These are phyloP conservation scores for Sapajus apella DNA, from an alignment of 2,113 vertebrate genomes.

Conservation along the genomic window DNA sequence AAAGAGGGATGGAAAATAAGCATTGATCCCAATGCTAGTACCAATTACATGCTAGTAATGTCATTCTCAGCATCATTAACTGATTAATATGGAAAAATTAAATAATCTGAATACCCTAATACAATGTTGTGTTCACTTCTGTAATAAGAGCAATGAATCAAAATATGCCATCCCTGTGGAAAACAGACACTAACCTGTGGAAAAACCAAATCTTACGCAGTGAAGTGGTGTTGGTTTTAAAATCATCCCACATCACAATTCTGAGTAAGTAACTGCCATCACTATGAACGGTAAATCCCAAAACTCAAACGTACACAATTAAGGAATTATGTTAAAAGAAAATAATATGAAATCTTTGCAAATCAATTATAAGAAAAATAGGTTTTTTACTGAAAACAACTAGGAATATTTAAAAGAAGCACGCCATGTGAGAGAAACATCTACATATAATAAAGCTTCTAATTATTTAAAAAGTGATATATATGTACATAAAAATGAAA, in stretches of 20 bases:
- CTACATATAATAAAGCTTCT: not conserved
- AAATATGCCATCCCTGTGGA: not conserved
- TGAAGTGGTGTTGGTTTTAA: not conserved
- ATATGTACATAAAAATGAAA: not conserved
- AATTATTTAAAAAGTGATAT: not conserved
- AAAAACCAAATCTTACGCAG: not conserved
- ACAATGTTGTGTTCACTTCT: not conserved
- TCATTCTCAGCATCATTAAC: not conserved
- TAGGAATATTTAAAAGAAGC: not conserved
- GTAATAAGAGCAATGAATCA: not conserved
- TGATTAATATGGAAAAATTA: not conserved
- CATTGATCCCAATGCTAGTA: not conserved
- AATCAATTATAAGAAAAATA: slow-evolving; percentile 7
- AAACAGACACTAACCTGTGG: not conserved
- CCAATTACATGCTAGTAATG: not conserved
- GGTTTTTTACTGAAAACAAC: not conserved
- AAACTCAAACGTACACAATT: not conserved
- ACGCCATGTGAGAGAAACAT: not conserved
- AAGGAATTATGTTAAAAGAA: not conserved
- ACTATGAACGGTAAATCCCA: not conserved
- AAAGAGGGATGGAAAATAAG: not conserved
- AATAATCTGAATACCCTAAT: not conserved
- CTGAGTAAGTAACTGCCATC: not conserved
- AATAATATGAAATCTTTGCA: not conserved
- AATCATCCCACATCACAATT: not conserved